phyloP scores from a whole-genome alignment of 2,888 invertebrate species.

The Empis stercorea region DNA sequence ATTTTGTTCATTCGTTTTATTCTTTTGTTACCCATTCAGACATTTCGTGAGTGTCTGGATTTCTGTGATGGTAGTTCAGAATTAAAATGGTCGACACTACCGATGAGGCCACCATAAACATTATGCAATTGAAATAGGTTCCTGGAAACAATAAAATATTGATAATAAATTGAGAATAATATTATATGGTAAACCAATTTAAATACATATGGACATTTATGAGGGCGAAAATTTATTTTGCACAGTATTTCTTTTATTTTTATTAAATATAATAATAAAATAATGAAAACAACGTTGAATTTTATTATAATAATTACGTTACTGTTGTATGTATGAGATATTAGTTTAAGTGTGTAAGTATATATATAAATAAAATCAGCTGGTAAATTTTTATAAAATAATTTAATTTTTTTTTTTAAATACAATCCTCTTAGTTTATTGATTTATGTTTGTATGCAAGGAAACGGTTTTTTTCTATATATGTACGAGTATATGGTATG shows the following conservation, averaged over 20 bases:
- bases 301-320: too few species aligned
- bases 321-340: too few species aligned
- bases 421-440: too few species aligned
- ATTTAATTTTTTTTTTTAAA: too few species aligned
- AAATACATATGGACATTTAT: slow-evolving; percentile 3
- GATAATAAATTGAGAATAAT: neutral
- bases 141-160: slow-evolving; percentile 48
- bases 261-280: slow-evolving; percentile 1
- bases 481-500: too few species aligned
- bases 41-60: slow-evolving; percentile 94
- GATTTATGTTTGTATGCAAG: too few species aligned
- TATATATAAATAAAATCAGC: too few species aligned
- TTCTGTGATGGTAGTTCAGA: slow-evolving; percentile 94
- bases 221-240: slow-evolving; percentile 1
- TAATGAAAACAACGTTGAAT: too few species aligned
- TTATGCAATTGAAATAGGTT: slow-evolving; percentile 98
- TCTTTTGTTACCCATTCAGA: slow-evolving; percentile 75
- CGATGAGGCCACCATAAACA: slow-evolving; percentile 98
- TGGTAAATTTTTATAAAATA: too few species aligned
- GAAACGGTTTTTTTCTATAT: too few species aligned
- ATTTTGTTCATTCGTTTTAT: slow-evolving; percentile 8
- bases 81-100: slow-evolving; percentile 96
- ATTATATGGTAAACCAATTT: slow-evolving; percentile 1
- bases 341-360: too few species aligned
- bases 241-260: slow-evolving; percentile 19